Percentiles rank a stretch among this genome's conserved stretches.
Conservation (phyloP, 2,888 invertebrate species). For the Deladenus siricidicola region DNA sequence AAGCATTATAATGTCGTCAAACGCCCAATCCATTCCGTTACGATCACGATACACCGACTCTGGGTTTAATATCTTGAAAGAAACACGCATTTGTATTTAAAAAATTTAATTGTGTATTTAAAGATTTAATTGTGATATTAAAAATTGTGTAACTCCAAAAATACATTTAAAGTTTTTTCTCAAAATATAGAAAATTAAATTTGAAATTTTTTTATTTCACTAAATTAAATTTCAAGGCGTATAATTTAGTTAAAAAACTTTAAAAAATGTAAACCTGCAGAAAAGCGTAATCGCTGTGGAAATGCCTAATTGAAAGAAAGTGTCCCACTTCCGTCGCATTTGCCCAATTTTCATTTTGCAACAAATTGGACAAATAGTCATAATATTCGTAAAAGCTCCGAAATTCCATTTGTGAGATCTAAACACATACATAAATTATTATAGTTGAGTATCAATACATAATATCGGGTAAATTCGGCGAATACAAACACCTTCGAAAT, state of each 20-base stretch:
- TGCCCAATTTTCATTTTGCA: constrained; percentile 28
- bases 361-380: constrained; percentile 21
- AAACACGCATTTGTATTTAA: background rate
- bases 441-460: no score
- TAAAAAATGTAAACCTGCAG: constrained; percentile 29
- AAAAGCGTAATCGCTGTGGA: constrained; percentile 25
- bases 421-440: no score
- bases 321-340: constrained; percentile 27
- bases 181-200: no score
- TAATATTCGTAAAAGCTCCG: constrained; percentile 33
- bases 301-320: constrained; percentile 31
- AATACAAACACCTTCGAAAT: no score
- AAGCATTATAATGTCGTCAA: constrained; percentile 30
- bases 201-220: no score
- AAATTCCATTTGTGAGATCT: no score
- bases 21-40: constrained; percentile 32
- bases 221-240: no score
- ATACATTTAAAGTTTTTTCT: no score
- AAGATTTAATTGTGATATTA: background rate
- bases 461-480: no score
- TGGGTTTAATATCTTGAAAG: background rate
- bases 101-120: background rate
- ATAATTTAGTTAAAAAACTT: constrained; percentile 9
- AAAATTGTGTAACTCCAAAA: no score
- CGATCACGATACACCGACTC: constrained; percentile 24